A percentile compares a stretch with the other conserved stretches of the same genome.
These are phyloP conservation scores for Geodia barretti DNA, from an alignment of 37 sponge, comb jelly and placozoan genomes.

Conservation along the genomic window DNA sequence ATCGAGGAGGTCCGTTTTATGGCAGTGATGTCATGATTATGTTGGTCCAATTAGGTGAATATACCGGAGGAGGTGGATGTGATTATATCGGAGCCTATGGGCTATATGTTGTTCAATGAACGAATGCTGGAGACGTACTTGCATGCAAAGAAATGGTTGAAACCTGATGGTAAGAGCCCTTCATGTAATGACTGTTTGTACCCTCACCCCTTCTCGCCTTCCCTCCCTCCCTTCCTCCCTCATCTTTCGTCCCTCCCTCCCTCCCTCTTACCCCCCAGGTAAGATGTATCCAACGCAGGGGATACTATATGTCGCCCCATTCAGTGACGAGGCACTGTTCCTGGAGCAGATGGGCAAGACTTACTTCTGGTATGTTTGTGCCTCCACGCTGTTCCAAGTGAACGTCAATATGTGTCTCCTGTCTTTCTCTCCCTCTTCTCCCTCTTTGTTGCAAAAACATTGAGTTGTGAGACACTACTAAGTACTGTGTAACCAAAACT, in stretches of 20 bases:
- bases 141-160: conserved; percentile 95
- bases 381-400: neutral
- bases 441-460: too few relatives aligned
- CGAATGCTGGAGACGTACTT: conserved; percentile 96
- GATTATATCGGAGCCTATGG: conserved; percentile 98
- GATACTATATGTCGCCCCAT: conserved; percentile 89
- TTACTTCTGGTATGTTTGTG: conserved; percentile 87
- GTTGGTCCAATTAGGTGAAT: conserved; percentile 49
- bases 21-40: neutral
- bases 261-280: conserved; percentile 20
- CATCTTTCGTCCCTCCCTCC: neutral
- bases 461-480: neutral
- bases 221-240: neutral
- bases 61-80: conserved; percentile 93
- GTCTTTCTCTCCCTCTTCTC: neutral
- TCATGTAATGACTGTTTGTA: neutral
- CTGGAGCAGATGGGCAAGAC: conserved; percentile 87
- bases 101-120: conserved; percentile 98
- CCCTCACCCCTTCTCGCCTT: neutral
- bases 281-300: conserved; percentile 94
- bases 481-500: neutral
- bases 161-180: conserved; percentile 63
- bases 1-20: conserved; percentile 87
- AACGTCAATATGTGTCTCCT: too few relatives aligned
- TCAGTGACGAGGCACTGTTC: conserved; percentile 92